Conservation (phyloP, 2,797 vertebrate genomes). For the Phaenicophaeus curvirostris region DNA sequence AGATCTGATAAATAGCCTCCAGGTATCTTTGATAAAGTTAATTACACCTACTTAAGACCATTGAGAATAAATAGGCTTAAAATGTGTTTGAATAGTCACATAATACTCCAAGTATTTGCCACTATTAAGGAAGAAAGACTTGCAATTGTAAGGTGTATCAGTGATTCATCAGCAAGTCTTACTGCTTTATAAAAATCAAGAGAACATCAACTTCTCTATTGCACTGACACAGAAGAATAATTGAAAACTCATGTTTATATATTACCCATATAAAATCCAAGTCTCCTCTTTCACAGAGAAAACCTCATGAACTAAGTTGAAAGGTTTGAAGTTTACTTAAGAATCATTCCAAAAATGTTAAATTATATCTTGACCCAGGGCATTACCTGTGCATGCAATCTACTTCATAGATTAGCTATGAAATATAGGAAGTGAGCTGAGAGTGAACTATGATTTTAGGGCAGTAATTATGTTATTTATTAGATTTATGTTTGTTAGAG, state of each 20-base stretch:
- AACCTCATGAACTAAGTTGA: fast-evolving
- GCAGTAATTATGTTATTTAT: not conserved
- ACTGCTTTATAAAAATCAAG: not conserved
- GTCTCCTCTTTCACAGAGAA: not conserved
- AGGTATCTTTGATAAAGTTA: not conserved
- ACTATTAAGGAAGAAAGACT: not conserved
- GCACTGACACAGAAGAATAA: not conserved
- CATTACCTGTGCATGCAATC: not conserved
- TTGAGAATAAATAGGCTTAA: not conserved
- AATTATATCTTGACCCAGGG: not conserved
- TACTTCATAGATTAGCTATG: not conserved
- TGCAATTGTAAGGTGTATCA: not conserved
- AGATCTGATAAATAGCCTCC: not conserved
- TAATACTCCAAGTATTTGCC: not conserved
- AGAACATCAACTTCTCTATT: not conserved
- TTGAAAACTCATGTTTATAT: not conserved
- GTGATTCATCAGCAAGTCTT: not conserved
- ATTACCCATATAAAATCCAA: not conserved
- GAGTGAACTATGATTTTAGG: not conserved
- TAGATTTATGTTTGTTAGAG: not conserved
- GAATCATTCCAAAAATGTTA: not conserved
- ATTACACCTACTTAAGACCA: not conserved
- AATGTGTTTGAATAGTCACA: not conserved
- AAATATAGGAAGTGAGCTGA: not conserved
- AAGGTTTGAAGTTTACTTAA: not conserved